phyloP scores from a whole-genome alignment of 2,113 vertebrate genomes.

The Thomomys bottae region DNA sequence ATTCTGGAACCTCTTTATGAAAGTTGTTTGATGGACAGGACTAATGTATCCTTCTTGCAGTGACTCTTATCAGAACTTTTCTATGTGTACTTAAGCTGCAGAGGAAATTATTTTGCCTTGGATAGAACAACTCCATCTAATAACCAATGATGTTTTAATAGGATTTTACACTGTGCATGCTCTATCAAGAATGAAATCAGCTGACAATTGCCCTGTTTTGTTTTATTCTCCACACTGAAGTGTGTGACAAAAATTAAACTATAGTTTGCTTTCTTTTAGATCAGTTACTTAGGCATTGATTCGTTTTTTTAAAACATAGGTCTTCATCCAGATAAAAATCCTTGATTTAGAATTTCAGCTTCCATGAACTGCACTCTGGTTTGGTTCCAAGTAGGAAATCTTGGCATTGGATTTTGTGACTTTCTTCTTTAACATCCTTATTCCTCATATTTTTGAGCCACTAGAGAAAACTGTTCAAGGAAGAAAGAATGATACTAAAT shows the following conservation, averaged over 20 bases:
- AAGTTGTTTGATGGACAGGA: not conserved
- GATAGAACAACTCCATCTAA: conserved; percentile 18
- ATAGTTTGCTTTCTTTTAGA: not conserved
- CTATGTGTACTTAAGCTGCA: not conserved
- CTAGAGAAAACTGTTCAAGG: not conserved
- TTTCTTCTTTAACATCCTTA: not conserved
- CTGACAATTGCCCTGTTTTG: not conserved
- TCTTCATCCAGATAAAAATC: not conserved
- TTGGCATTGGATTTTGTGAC: not conserved
- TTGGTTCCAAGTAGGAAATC: not conserved
- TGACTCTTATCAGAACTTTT: not conserved
- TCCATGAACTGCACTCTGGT: not conserved
- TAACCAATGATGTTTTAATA: not conserved
- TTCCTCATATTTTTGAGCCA: not conserved
- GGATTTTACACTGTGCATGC: not conserved
- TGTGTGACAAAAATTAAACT: not conserved
- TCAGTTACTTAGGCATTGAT: not conserved
- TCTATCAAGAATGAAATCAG: not conserved
- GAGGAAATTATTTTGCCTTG: conserved; percentile 39
- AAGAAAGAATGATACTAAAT: not conserved
- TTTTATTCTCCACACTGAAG: not conserved
- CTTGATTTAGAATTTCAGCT: not conserved
- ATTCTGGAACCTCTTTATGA: not conserved
- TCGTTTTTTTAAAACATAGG: not conserved
- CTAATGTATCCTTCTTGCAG: not conserved